These are phyloP conservation scores for Coremacera marginata DNA, from an alignment of 2,888 invertebrate species.

Conservation along the genomic window DNA sequence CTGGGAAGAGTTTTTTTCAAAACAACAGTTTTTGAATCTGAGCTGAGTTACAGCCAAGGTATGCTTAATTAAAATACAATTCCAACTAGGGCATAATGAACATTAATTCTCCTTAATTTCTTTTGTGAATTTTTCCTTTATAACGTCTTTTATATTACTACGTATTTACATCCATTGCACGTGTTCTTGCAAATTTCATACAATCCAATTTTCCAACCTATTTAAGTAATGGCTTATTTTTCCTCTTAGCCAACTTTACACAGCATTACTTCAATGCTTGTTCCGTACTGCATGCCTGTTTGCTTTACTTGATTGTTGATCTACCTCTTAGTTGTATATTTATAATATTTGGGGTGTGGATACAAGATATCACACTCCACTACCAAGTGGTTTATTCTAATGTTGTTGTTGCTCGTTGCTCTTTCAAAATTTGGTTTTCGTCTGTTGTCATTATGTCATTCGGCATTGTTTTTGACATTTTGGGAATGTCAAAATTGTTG, in stretches of 20 bases:
- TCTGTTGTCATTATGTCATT: slow-evolving; percentile 14
- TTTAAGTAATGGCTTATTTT: neutral
- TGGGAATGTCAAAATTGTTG: neutral
- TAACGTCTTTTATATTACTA: neutral
- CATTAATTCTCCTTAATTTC: no score
- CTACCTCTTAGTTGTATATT: slow-evolving; percentile 16
- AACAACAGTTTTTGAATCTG: no score
- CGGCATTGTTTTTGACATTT: slow-evolving; percentile 15
- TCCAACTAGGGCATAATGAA: no score
- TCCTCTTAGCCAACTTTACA: neutral
- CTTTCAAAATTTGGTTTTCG: neutral
- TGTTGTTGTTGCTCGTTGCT: no score
- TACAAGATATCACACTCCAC: no score
- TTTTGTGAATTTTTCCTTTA: neutral
- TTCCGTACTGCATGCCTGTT: neutral
- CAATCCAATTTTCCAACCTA: neutral
- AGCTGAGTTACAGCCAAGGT: no score
- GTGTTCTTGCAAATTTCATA: no score
- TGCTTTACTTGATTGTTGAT: neutral
- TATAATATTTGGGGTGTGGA: neutral
- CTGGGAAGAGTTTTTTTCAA: no score
- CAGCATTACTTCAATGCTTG: neutral
- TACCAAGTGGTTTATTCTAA: no score
- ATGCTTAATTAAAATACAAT: no score
- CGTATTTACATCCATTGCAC: neutral